Percentiles rank a stretch among this genome's conserved stretches.
Evolutionary conservation across 1,140 invertebrate species (phyloP).

Genomic region (Pectinophora gossypiella): DNA sequence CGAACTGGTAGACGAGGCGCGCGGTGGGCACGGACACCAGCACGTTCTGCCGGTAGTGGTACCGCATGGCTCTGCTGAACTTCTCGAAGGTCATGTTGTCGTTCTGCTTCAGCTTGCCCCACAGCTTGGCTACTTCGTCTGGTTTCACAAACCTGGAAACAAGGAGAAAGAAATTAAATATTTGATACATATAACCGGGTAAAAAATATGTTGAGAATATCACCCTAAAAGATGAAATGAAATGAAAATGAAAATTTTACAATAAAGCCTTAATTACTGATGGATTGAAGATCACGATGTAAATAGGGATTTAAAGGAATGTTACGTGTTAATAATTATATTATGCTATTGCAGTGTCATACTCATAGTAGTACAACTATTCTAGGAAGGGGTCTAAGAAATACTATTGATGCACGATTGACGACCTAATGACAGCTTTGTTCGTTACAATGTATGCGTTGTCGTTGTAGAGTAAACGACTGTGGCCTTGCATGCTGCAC

Average conservation of each 20-base stretch:
- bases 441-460: neutral
- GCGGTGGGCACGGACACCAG: conserved; percentile 87
- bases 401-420: neutral
- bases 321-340: no score
- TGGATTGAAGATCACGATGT: no score
- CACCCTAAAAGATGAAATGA: no score
- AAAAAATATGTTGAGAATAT: no score
- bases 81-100: conserved; percentile 96
- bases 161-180: conserved; percentile 18
- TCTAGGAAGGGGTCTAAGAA: no score
- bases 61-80: conserved; percentile 94
- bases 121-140: conserved; percentile 92
- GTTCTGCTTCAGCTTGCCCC: conserved; percentile 92
- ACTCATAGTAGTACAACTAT: no score
- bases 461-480: neutral
- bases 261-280: no score
- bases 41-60: conserved; percentile 91
- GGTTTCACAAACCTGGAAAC: conserved; percentile 87
- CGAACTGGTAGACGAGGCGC: conserved; percentile 92
- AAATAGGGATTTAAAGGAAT: no score
- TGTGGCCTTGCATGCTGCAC: no score
- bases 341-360: no score
- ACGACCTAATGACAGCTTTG: neutral
- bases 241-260: no score
- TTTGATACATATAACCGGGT: neutral